These are phyloP conservation scores for Capra hircus DNA, from an alignment of 2,113 vertebrate species.

Conservation along the genomic window DNA sequence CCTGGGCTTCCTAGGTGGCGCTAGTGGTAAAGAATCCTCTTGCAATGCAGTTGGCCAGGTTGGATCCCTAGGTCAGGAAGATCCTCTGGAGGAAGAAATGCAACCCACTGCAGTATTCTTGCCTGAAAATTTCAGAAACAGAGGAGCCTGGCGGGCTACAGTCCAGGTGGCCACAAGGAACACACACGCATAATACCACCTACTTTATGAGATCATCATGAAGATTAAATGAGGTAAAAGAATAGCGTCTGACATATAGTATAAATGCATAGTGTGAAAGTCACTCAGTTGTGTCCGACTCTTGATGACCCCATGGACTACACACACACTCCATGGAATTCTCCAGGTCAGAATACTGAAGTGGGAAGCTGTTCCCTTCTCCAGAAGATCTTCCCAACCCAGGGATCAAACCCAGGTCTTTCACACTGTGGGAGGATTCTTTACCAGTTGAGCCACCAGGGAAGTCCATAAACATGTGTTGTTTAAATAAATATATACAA, in stretches of 20 bases:
- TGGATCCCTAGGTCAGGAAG: background rate
- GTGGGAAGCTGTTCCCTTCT: background rate
- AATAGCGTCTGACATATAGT: background rate
- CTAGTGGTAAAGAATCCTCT: background rate
- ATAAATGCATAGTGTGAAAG: background rate
- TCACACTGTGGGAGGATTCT: background rate
- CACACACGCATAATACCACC: background rate
- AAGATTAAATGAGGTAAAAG: conserved; percentile 23
- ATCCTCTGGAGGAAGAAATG: background rate
- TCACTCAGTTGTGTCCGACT: background rate
- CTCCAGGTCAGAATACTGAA: background rate
- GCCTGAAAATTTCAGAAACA: background rate
- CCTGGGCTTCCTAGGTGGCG: background rate
- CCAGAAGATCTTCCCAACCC: background rate
- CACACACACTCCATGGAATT: background rate
- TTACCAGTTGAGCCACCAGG: background rate
- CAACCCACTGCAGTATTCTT: background rate
- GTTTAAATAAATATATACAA: conserved; percentile 15
- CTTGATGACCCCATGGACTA: background rate
- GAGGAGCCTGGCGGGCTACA: background rate
- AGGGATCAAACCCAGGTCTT: background rate
- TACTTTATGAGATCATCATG: background rate
- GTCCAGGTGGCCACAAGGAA: background rate
- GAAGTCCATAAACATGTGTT: background rate
- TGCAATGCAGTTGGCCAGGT: background rate